Percentiles rank a stretch among this genome's conserved stretches.
Conservation (phyloP, 1,140 invertebrate species). For the Drusus annulatus region DNA sequence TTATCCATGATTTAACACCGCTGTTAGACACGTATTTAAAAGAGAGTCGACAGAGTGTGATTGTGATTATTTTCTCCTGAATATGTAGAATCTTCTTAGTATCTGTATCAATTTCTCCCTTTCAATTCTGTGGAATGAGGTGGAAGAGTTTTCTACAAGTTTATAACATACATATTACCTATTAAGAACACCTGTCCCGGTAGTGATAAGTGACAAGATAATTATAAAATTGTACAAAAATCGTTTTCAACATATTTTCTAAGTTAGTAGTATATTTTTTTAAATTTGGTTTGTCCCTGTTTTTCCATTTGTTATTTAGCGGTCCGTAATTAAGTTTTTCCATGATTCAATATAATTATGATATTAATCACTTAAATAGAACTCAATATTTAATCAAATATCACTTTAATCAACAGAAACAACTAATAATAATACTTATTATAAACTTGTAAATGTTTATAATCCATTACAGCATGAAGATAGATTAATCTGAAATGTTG, state of each 20-base stretch:
- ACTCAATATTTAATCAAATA: too few relatives aligned
- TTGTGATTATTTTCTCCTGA: too few relatives aligned
- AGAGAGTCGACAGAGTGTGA: too few relatives aligned
- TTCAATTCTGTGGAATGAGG: neutral
- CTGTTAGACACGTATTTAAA: too few relatives aligned
- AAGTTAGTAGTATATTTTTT: slow-evolving; percentile 17
- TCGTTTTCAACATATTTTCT: slow-evolving; percentile 6
- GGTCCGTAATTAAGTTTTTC: neutral
- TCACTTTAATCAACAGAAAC: too few relatives aligned
- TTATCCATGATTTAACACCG: too few relatives aligned
- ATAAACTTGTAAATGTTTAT: too few relatives aligned
- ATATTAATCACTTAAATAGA: neutral
- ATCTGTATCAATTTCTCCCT: neutral
- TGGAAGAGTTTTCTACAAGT: neutral
- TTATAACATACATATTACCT: neutral
- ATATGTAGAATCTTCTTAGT: neutral
- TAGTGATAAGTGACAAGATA: slow-evolving; percentile 7
- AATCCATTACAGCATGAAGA: too few relatives aligned
- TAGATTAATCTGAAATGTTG: too few relatives aligned
- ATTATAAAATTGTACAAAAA: slow-evolving; percentile 20
- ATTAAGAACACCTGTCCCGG: slow-evolving; percentile 1
- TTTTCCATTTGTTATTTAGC: neutral
- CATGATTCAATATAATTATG: neutral
- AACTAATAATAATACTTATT: neutral
- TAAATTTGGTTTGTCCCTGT: slow-evolving; percentile 1